phyloP scores from a whole-genome alignment of 2,888 invertebrate species.

The Mylabris sibirica region DNA sequence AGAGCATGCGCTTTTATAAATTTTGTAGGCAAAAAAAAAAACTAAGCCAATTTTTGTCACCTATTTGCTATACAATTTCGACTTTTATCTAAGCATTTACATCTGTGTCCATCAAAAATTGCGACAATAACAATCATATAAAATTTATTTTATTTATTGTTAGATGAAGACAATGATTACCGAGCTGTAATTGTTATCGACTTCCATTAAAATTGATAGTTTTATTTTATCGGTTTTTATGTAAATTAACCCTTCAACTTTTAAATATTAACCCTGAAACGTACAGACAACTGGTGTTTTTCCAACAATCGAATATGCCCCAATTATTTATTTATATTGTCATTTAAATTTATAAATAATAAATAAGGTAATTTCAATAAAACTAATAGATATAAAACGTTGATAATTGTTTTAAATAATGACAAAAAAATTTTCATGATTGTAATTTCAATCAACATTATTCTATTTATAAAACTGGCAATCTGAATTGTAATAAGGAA shows the following conservation, averaged over 20 bases:
- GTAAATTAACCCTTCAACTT: neutral
- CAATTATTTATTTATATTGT: neutral
- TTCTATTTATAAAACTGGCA: too few relatives aligned
- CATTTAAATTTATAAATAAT: neutral
- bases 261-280: neutral
- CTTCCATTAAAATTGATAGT: neutral
- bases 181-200: neutral
- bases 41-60: constrained; percentile 5
- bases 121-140: neutral
- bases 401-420: too few relatives aligned
- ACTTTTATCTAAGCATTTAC: neutral
- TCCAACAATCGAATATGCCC: neutral
- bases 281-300: neutral
- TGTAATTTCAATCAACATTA: too few relatives aligned
- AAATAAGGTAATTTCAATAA: neutral
- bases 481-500: neutral
- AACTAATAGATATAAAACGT: neutral
- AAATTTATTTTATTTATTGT: too few relatives aligned
- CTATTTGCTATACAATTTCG: neutral
- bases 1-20: constrained; percentile 28
- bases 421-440: too few relatives aligned
- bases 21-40: neutral
- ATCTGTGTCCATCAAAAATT: neutral
- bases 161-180: neutral
- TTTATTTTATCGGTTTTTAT: neutral